A percentile compares a stretch with the other conserved stretches of the same genome.
phyloP scores from a whole-genome alignment of 2,797 vertebrate genomes.

The Huso huso region DNA sequence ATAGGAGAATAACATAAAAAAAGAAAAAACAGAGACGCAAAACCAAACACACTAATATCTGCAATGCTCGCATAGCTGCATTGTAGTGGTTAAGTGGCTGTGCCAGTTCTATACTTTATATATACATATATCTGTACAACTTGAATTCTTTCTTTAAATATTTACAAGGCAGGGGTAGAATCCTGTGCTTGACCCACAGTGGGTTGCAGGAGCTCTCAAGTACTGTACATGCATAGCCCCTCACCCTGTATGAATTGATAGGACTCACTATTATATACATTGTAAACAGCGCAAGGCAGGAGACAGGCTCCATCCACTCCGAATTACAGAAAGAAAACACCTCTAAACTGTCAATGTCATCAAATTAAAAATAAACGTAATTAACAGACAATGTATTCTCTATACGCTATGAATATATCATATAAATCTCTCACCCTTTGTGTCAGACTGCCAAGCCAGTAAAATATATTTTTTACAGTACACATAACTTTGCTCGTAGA shows the following conservation, averaged over 20 bases:
- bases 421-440: too few species aligned
- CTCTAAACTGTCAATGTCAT: conserved; percentile 6
- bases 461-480: background rate
- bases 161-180: conserved; percentile 50
- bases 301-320: conserved; percentile 34
- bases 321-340: conserved; percentile 17
- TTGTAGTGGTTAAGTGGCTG: conserved; percentile 49
- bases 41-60: conserved; percentile 38
- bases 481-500: conserved; percentile 5
- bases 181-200: conserved; percentile 42
- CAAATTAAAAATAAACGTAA: background rate
- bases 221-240: conserved; percentile 23
- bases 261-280: conserved; percentile 69
- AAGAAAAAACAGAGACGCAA: conserved; percentile 45
- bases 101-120: conserved; percentile 46
- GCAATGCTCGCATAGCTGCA: conserved; percentile 50
- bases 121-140: conserved; percentile 44
- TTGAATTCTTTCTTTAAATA: conserved; percentile 13
- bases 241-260: conserved; percentile 54
- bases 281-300: conserved; percentile 78
- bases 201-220: conserved; percentile 53
- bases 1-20: conserved; percentile 16
- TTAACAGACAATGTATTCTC: background rate
- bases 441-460: background rate
- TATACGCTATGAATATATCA: too few species aligned